These are phyloP conservation scores for Ispidina picta DNA, from an alignment of 2,797 vertebrate species.

Conservation along the genomic window DNA sequence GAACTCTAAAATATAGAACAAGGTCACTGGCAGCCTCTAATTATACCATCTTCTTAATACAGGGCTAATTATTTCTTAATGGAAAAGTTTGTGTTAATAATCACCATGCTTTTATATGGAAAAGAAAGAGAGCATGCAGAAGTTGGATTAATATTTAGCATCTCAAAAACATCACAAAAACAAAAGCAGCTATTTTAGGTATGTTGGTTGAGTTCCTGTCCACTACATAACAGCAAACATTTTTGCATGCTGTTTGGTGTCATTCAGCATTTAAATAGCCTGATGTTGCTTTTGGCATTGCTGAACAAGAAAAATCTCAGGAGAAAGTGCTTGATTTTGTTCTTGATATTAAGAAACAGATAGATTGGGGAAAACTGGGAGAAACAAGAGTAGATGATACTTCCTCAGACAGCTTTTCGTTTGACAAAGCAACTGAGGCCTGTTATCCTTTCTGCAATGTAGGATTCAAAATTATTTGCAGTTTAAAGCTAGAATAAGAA, in stretches of 20 bases:
- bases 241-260: neutral
- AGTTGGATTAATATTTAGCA: constrained; percentile 26
- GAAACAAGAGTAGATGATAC: neutral
- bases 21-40: constrained; percentile 67
- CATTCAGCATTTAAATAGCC: neutral
- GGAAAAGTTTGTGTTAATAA: constrained; percentile 55
- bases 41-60: constrained; percentile 58
- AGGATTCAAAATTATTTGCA: neutral
- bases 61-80: constrained; percentile 69
- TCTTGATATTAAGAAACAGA: neutral
- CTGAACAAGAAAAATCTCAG: neutral
- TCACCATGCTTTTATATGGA: constrained; percentile 35
- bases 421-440: neutral
- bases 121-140: constrained; percentile 17
- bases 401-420: neutral
- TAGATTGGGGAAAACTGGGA: neutral
- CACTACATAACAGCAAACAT: neutral
- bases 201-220: constrained; percentile 43
- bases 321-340: neutral
- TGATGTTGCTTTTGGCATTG: neutral
- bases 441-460: neutral
- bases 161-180: constrained; percentile 14
- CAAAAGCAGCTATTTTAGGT: constrained; percentile 39
- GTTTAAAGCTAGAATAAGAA: neutral
- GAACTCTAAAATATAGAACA: constrained; percentile 67